Base-by-base conservation (phyloP, 2,888 invertebrate species). In the Megamerina dolium region DNA sequence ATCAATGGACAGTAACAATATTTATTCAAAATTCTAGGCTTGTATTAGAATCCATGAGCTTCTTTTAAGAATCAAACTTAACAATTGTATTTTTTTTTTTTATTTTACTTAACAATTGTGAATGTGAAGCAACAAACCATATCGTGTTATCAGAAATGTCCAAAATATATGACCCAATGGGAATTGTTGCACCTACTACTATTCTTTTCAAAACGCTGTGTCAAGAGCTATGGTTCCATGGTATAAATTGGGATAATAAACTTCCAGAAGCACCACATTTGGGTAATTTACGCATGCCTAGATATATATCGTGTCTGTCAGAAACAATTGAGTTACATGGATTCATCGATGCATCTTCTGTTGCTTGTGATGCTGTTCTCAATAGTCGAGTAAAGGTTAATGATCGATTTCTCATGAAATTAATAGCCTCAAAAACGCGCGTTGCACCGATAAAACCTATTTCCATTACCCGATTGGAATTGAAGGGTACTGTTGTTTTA, bases 401-500 rank as follows among this genome's bases (percentile, higher is more conserved):
- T 14, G 35, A 14, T 19, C 10, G 12, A 8, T 35, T 5, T 14
- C 19, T 18, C 17, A 35, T 20, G 9, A 19, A 21, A 9, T 10
- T 35, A n/a, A 35, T 35, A 19, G 35, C 35, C 5, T 16, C 18
- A 4, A 35, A 35, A 21, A 35, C 21, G 8, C 19, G 19, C 17
- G 35, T 18, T 18, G 35, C 19, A n/a, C 35, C 35, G 4, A 8
- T 35, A 12, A 35, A 35, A 6, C 35, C 35, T 19, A 35, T 35
- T 21, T 20, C 20, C 4, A 18, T 35, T 18, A 18, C 35, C n/a
- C 35, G 18, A 5, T n/a, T 19, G 19, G 35, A 49, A 33, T 31
- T 49, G 16, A 49, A 44, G 29, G 46, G 45, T n/a, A 46, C 42
- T 5, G 18, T 47, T 2, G 35, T 49, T n/a, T 16, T 46, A 34